Conservation (phyloP, 2,797 vertebrate species). For the Euphonia xanthogaster region DNA sequence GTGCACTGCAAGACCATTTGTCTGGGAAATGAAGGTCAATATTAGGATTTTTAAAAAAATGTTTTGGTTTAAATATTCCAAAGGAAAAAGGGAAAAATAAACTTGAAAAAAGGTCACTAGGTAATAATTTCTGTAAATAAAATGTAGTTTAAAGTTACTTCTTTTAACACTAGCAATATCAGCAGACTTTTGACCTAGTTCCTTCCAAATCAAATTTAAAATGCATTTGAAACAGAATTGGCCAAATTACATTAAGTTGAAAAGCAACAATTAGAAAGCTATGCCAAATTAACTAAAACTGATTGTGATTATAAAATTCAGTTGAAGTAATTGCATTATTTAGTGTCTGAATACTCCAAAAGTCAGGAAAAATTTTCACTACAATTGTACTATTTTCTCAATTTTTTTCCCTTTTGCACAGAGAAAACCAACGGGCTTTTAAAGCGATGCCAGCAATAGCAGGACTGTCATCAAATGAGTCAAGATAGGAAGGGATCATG, state of each 20-base stretch:
- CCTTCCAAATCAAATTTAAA: background rate
- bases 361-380: background rate
- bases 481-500: background rate
- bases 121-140: background rate
- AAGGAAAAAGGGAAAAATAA: background rate
- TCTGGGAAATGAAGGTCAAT: background rate
- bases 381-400: background rate
- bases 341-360: background rate
- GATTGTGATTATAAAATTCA: background rate
- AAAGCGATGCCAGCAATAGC: background rate
- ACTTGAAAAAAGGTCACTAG: background rate
- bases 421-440: background rate
- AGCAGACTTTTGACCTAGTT: background rate
- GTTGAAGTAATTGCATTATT: background rate
- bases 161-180: background rate
- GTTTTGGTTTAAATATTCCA: background rate
- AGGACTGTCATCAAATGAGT: background rate
- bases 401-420: background rate
- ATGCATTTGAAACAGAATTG: background rate
- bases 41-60: background rate
- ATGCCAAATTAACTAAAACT: background rate
- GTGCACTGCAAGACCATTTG: background rate
- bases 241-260: background rate
- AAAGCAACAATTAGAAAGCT: background rate
- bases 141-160: background rate